Conservation (phyloP, 2,113 vertebrate genomes). For the Poeciliopsis turrubarensis region DNA sequence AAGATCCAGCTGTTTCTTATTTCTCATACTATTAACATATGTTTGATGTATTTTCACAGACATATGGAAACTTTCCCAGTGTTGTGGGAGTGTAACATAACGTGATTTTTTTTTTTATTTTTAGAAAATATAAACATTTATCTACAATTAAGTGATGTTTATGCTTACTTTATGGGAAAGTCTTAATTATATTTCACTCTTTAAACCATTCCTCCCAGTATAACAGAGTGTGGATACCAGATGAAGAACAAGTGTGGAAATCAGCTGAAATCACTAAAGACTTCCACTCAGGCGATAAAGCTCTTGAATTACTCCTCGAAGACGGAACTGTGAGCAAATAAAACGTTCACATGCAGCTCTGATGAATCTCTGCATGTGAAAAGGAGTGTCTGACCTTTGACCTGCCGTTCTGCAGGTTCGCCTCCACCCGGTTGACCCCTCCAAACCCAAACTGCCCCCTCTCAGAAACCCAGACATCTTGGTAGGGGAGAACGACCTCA, state of each 20-base stretch:
- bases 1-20: slow-evolving; percentile 40
- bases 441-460: slow-evolving; percentile 82
- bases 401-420: slow-evolving; percentile 77
- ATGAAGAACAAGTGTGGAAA: slow-evolving; percentile 90
- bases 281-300: slow-evolving; percentile 82
- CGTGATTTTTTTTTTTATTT: not conserved
- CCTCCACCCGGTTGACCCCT: slow-evolving; percentile 80
- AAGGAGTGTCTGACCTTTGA: slow-evolving; percentile 24
- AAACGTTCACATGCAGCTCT: slow-evolving; percentile 1
- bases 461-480: slow-evolving; percentile 96
- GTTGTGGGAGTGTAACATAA: not conserved
- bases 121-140: not conserved
- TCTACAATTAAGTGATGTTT: not conserved
- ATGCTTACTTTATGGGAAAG: not conserved
- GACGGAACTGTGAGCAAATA: slow-evolving; percentile 87
- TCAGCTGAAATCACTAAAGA: slow-evolving; percentile 91
- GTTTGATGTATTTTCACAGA: slow-evolving; percentile 20
- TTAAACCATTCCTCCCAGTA: slow-evolving; percentile 77
- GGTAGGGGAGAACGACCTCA: slow-evolving; percentile 98
- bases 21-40: not conserved
- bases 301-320: slow-evolving; percentile 85
- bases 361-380: slow-evolving; percentile 9
- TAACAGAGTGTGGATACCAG: slow-evolving; percentile 97
- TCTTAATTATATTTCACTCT: not conserved
- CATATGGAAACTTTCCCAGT: slow-evolving; percentile 65